phyloP scores from a whole-genome alignment of 2,888 invertebrate genomes.

The Pimpla rufipes region DNA sequence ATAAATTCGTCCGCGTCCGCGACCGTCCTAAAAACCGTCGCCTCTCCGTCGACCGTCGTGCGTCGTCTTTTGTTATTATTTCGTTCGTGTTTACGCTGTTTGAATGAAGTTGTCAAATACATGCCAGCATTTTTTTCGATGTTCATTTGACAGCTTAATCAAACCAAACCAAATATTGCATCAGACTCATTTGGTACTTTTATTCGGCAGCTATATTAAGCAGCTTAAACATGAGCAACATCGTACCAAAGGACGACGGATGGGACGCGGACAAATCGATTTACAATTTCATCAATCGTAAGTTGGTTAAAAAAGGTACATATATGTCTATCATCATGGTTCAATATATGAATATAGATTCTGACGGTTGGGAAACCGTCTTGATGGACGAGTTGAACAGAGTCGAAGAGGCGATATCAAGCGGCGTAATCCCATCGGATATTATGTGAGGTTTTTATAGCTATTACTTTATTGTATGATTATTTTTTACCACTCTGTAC shows the following conservation, averaged over 20 bases:
- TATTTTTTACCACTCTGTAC: too few relatives aligned
- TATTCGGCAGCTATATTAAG: slow-evolving; percentile 8
- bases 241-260: neutral
- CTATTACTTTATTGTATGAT: too few relatives aligned
- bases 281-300: slow-evolving; percentile 6
- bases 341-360: slow-evolving; percentile 12
- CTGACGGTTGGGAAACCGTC: slow-evolving; percentile 2
- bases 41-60: too few relatives aligned
- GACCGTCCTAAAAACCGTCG: too few relatives aligned
- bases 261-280: slow-evolving; percentile 5
- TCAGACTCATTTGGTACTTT: slow-evolving; percentile 5
- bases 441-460: too few relatives aligned
- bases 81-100: too few relatives aligned
- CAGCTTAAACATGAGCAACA: slow-evolving; percentile 1
- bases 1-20: slow-evolving; percentile 5
- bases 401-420: slow-evolving; percentile 13
- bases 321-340: slow-evolving; percentile 17
- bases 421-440: too few relatives aligned
- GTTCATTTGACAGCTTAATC: too few relatives aligned
- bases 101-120: too few relatives aligned
- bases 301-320: neutral
- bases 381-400: slow-evolving; percentile 1
- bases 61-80: too few relatives aligned
- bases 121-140: too few relatives aligned
- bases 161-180: neutral